Conservation (phyloP, 2,113 vertebrate species). For the Stegostoma tigrinum region DNA sequence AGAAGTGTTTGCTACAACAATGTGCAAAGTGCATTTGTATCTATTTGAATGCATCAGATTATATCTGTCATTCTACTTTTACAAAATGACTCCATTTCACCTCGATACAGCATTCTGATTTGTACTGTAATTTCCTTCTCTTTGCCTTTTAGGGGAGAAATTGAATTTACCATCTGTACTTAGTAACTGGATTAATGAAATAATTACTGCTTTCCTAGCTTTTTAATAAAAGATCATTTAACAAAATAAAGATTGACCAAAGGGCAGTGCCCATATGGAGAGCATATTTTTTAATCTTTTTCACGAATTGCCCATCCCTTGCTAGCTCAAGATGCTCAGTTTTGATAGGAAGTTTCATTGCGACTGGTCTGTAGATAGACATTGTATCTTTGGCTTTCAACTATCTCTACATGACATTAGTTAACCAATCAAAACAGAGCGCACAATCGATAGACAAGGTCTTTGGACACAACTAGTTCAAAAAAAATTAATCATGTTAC, state of each 20-base stretch:
- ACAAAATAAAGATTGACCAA: slow-evolving; percentile 19
- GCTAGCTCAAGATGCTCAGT: background rate
- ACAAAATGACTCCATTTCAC: background rate
- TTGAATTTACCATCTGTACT: background rate
- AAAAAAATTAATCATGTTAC: background rate
- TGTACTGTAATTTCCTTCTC: background rate
- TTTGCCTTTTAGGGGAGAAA: background rate
- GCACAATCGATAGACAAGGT: background rate
- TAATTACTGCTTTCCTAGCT: background rate
- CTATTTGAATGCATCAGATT: background rate
- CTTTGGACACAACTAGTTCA: background rate
- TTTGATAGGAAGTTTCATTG: slow-evolving; percentile 2
- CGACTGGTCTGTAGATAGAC: background rate
- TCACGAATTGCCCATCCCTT: background rate
- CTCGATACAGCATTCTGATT: background rate
- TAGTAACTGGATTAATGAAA: background rate
- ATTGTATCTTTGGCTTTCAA: slow-evolving; percentile 26
- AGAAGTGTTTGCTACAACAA: background rate
- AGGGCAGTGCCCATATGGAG: background rate
- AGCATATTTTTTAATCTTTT: slow-evolving; percentile 3
- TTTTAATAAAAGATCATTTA: slow-evolving; percentile 18
- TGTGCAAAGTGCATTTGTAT: background rate
- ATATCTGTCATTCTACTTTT: background rate
- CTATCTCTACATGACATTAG: background rate
- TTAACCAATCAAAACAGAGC: background rate